Evolutionary conservation across 2,888 invertebrate species (phyloP).

Genomic region (Chymomyza fuscimana): DNA sequence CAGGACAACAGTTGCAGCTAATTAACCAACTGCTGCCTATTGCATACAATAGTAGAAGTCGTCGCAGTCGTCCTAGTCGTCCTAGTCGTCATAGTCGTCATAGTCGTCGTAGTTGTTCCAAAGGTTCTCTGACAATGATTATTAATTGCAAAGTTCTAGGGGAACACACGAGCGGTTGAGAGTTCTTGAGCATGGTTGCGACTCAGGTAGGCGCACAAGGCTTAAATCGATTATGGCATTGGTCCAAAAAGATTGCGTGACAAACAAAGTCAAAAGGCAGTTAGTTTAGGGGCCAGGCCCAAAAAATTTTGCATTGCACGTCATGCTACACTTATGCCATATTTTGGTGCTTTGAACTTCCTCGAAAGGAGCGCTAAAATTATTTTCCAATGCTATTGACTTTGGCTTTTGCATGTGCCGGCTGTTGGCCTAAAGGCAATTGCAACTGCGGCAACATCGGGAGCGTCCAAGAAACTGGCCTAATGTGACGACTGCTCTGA

Average conservation of each 20-base stretch:
- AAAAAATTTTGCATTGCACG: slow-evolving; percentile 12
- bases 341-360: not conserved
- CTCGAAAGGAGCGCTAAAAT: not conserved
- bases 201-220: not conserved
- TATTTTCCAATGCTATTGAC: slow-evolving; percentile 8
- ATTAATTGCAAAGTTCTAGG: slow-evolving; percentile 26
- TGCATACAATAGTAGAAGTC: not conserved
- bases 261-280: slow-evolving; percentile 10
- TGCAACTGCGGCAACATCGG: slow-evolving; percentile 42
- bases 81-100: not conserved
- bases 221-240: slow-evolving; percentile 75
- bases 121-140: slow-evolving; percentile 43
- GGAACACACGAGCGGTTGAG: slow-evolving; percentile 32
- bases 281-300: slow-evolving; percentile 47
- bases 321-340: slow-evolving; percentile 6
- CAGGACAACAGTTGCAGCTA: slow-evolving; percentile 66
- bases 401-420: slow-evolving; percentile 45
- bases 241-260: slow-evolving; percentile 36
- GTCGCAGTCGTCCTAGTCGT: too few relatives aligned
- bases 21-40: slow-evolving; percentile 65
- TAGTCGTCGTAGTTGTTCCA: not conserved
- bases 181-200: slow-evolving; percentile 17
- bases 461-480: slow-evolving; percentile 47
- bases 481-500: slow-evolving; percentile 71
- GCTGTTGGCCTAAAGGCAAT: slow-evolving; percentile 33